A percentile compares a stretch with the other conserved stretches of the same genome.
phyloP scores from a whole-genome alignment of 2,113 vertebrate species.

The Sterrhoptilus dennistouni region DNA sequence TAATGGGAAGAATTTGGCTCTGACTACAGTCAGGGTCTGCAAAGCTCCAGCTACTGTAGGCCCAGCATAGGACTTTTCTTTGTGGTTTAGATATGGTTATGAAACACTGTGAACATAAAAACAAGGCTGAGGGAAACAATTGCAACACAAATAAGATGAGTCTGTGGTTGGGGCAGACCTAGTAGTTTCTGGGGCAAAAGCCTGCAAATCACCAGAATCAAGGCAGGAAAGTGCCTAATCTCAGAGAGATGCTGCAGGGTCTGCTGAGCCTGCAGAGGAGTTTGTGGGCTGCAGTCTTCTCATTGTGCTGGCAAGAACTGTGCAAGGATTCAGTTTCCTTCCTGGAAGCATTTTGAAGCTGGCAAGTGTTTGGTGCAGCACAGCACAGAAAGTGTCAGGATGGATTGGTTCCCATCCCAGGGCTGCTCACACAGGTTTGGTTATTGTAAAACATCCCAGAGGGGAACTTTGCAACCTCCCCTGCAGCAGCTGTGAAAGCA shows the following conservation, averaged over 20 bases:
- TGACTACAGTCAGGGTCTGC: background rate
- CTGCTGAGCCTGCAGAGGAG: background rate
- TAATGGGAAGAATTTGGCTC: background rate
- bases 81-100: background rate
- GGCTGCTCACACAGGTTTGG: background rate
- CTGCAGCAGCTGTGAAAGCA: background rate
- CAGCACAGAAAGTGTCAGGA: background rate
- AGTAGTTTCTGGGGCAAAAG: background rate
- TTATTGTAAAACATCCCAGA: background rate
- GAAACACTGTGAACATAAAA: background rate
- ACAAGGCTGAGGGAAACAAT: background rate
- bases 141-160: background rate
- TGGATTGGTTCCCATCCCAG: background rate
- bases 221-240: background rate
- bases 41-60: background rate
- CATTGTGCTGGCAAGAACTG: background rate
- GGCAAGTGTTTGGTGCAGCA: background rate
- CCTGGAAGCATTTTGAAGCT: background rate
- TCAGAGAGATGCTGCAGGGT: background rate
- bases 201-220: background rate
- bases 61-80: background rate
- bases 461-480: background rate
- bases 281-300: background rate
- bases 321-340: background rate
- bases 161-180: background rate